Base-by-base conservation (phyloP, 2,113 vertebrate genomes). In the Gavialis gangeticus region DNA sequence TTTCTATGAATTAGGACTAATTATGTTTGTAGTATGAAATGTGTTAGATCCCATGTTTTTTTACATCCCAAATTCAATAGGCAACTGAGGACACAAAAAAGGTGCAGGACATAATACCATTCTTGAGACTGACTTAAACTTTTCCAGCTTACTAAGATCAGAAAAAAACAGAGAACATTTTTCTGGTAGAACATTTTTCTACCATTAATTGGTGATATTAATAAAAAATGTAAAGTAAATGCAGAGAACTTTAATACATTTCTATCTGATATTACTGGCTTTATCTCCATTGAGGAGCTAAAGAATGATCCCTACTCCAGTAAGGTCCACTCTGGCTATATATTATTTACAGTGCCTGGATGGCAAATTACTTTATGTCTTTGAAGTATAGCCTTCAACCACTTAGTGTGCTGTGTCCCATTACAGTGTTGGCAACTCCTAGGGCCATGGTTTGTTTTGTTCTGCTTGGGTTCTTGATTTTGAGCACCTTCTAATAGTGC, bases 401-500 rank as follows among this genome's bases (percentile, higher is more conserved):
- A 73, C 67, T 5, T 11, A 7, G 18, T 22, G 13, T 87, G 25
- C 81, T 84, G 54, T 71, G 19, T 57, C 88, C 5, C 14, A 87
- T 37, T 56, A 28, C 17, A n/a, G 22, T 69, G 16, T 10, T 64
- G 56, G 19, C 19, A 75, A 5, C 34, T 87, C 34, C 55, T 1
- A 1, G 2, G 89, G 78, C 46, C 34, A 56, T 28, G 16, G 66
- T n/a, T 30, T 17, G n/a, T 67, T 30, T 28, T 67, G 28, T 30
- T 34, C 66, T 27, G n/a, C 0, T 13, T 88, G 25, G 3, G 10
- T 55, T 67, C 56, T 86, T 69, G 4, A 2, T 62, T 46, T 27
- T 28, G 13, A 83, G 34, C 59, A 7, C 4, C 24, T 91, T 62
- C 67, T 55, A 87, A 30, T 0, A 0, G 2, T 0, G 0, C 22